Evolutionary conservation across 2,888 invertebrate genomes (phyloP).

Genomic region (Cistogaster globosa): DNA sequence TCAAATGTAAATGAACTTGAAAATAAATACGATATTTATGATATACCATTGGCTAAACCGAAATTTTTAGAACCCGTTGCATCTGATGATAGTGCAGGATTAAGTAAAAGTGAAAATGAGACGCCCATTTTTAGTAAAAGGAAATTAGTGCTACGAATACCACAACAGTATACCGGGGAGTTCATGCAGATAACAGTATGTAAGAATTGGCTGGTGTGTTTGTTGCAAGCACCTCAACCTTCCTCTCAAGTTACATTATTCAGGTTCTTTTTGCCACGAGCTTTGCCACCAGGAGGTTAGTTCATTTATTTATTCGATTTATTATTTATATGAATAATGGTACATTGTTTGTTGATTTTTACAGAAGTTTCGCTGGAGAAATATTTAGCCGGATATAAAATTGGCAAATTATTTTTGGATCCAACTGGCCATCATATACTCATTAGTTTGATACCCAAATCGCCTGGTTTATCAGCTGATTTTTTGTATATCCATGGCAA

Average conservation of each 20-base stretch:
- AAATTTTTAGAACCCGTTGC: constrained; percentile 76
- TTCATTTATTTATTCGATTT: background rate
- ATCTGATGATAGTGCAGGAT: constrained; percentile 33
- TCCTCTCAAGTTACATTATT: constrained; percentile 85
- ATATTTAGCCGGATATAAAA: constrained; percentile 79
- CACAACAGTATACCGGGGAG: constrained; percentile 84
- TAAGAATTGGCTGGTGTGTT: constrained; percentile 92
- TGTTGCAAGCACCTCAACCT: constrained; percentile 89
- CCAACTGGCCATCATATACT: constrained; percentile 94
- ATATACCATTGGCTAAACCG: constrained; percentile 71
- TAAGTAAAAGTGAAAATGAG: constrained; percentile 84
- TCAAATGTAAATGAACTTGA: constrained; percentile 37
- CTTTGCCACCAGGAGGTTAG: constrained; percentile 90
- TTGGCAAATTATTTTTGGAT: constrained; percentile 85
- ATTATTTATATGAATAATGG: background rate
- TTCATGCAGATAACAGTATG: constrained; percentile 92
- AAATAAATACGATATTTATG: constrained; percentile 18
- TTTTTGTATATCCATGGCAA: constrained; percentile 91
- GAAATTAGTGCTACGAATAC: constrained; percentile 91
- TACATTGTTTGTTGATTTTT: background rate
- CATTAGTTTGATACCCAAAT: constrained; percentile 86
- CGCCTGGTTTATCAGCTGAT: constrained; percentile 85
- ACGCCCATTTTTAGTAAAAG: constrained; percentile 94
- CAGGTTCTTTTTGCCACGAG: constrained; percentile 91
- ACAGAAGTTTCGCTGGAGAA: constrained; percentile 81